Percentiles rank a stretch among this genome's conserved stretches.
Conservation (phyloP, 2,113 vertebrate genomes). For the Paratilapia polleni region DNA sequence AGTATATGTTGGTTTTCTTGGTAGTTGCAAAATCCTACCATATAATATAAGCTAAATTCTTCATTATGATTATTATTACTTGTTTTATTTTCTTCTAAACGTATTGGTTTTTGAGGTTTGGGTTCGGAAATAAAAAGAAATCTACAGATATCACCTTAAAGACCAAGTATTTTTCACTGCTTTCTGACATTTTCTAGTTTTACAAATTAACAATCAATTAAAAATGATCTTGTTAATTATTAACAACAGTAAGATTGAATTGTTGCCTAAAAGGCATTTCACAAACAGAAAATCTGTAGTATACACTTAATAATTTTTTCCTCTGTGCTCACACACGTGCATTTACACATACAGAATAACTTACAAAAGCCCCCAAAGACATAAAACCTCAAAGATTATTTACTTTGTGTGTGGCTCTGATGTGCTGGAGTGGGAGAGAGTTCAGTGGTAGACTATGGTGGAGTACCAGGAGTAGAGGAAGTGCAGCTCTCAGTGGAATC, state of each 20-base stretch:
- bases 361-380: conserved; percentile 23
- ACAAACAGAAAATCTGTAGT: neutral
- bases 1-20: neutral
- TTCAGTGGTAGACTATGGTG: conserved; percentile 32
- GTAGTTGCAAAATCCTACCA: neutral
- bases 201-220: neutral
- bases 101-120: too few species aligned
- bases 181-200: neutral
- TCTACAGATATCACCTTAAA: too few species aligned
- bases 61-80: neutral
- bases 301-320: neutral
- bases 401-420: conserved; percentile 29
- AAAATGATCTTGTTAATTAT: neutral
- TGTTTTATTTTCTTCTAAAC: neutral
- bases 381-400: conserved; percentile 52
- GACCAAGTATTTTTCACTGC: neutral
- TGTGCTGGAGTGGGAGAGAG: conserved; percentile 42
- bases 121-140: neutral
- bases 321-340: conserved; percentile 3
- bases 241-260: neutral
- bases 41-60: neutral
- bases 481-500: conserved; percentile 44
- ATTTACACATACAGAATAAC: conserved; percentile 19
- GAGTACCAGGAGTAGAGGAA: conserved; percentile 39
- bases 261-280: neutral